These are phyloP conservation scores for Drosophila arawakana DNA, from an alignment of 1,140 invertebrate genomes.

Conservation along the genomic window DNA sequence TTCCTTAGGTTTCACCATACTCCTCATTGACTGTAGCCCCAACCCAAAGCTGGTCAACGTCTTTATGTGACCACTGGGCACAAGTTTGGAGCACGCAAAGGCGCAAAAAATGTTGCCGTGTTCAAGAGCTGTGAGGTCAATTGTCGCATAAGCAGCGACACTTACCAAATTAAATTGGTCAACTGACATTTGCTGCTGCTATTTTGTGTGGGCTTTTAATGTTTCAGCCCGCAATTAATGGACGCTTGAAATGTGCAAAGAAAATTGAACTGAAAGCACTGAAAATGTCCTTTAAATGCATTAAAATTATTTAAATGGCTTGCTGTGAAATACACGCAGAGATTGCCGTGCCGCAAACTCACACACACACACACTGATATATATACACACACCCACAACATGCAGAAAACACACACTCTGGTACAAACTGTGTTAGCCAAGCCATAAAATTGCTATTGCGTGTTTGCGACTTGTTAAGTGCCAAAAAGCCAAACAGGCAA, in stretches of 20 bases:
- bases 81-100: not conserved
- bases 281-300: conserved; percentile 31
- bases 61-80: conserved; percentile 35
- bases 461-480: conserved; percentile 56
- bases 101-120: not conserved
- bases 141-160: conserved; percentile 41
- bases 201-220: conserved; percentile 5
- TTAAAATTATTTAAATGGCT: conserved; percentile 33
- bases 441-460: conserved; percentile 39
- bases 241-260: not conserved
- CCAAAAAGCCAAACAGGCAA: conserved; percentile 41
- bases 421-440: conserved; percentile 26
- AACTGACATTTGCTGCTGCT: conserved; percentile 1
- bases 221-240: conserved; percentile 31
- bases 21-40: not conserved
- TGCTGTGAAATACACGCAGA: not conserved
- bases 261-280: conserved; percentile 5
- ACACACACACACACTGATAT: not conserved
- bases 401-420: not conserved
- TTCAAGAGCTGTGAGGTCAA: conserved; percentile 51
- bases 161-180: not conserved
- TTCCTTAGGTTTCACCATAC: conserved; percentile 54
- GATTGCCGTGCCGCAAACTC: conserved; percentile 4
- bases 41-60: conserved; percentile 7
- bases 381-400: not conserved